Base-by-base conservation (phyloP, 1,140 invertebrate genomes). In the Leptopilina boulardi region DNA sequence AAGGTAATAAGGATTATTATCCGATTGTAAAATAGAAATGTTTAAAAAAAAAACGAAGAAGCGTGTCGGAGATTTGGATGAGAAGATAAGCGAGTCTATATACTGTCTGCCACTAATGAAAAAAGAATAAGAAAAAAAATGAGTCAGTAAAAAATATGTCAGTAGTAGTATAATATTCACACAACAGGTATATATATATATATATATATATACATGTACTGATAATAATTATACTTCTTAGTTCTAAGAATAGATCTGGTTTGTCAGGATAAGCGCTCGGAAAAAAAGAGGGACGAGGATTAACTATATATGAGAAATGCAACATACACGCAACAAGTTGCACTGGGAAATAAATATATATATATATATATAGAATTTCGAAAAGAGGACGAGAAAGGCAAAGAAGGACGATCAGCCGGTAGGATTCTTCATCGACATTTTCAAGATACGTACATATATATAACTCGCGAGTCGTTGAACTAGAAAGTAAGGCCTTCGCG, bases 351-450 rank as follows among this genome's bases (percentile, higher is more conserved):
- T 54, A 59, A 9, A 6, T 38, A 6, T 38, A 38, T 38, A 38
- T 38, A 38, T 38, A 38, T 8, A 38, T 3, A 2, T 21, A n/a
- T n/a, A n/a, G n/a, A n/a, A n/a, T 66, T 23, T 78, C 72, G 30
- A 66, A 76, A 82, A 79, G 42, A 82, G 77, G 76, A 79, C 59
- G 44, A 73, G 77, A 79, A 77, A 74, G 70, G 76, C 71, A 47
- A 51, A 74, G 73, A 76, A 74, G 73, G 71, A 81, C 75, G 74
- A 77, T 47, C 74, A 73, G 71, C 76, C 41, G 41, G 54, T 30
- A 66, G 34, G 75, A 79, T 71, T 23, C 71, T 78, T 76, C 74
- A 72, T 72, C 71, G 38, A 21, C 38, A 72, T 72, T 42, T 59
- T 21, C 19, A 38, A 8, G 34, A 38, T 38, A 38, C 34, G 34